These are phyloP conservation scores for Rhodinocichla rosea DNA, from an alignment of 2,113 vertebrate species.

Conservation along the genomic window DNA sequence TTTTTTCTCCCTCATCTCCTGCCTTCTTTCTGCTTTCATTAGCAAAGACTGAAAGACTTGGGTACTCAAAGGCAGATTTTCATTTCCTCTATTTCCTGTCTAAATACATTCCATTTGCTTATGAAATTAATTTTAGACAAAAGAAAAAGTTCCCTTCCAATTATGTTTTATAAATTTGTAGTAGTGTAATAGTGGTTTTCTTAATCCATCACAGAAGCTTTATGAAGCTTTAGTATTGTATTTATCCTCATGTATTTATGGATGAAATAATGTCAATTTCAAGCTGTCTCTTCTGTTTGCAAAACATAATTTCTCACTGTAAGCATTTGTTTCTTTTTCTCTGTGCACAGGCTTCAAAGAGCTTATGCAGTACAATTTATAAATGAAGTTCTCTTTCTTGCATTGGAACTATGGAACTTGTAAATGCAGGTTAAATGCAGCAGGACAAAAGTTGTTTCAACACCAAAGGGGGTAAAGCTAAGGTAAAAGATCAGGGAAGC, in stretches of 20 bases:
- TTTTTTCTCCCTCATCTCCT: not conserved
- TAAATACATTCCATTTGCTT: not conserved
- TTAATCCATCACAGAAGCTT: not conserved
- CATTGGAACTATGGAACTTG: not conserved
- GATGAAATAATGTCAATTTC: not conserved
- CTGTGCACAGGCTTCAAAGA: not conserved
- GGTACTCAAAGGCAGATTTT: not conserved
- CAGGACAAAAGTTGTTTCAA: not conserved
- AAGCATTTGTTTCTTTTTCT: not conserved
- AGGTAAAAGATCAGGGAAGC: not conserved
- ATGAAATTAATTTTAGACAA: not conserved
- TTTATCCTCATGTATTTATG: not conserved
- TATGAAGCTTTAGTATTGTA: not conserved
- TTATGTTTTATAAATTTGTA: not conserved
- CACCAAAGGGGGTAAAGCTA: rapidly evolving
- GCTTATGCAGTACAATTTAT: not conserved
- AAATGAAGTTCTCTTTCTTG: not conserved
- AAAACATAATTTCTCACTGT: not conserved
- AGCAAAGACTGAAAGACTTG: not conserved
- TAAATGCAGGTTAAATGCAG: not conserved
- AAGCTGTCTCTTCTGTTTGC: not conserved
- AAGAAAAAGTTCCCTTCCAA: not conserved
- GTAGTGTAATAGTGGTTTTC: not conserved
- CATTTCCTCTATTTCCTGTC: not conserved
- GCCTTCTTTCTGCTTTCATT: not conserved